Percentiles rank a stretch among this genome's conserved stretches.
phyloP scores from a whole-genome alignment of 30 jellyfish, hydroid and myxozoan species.

The Aurelia coerulea region DNA sequence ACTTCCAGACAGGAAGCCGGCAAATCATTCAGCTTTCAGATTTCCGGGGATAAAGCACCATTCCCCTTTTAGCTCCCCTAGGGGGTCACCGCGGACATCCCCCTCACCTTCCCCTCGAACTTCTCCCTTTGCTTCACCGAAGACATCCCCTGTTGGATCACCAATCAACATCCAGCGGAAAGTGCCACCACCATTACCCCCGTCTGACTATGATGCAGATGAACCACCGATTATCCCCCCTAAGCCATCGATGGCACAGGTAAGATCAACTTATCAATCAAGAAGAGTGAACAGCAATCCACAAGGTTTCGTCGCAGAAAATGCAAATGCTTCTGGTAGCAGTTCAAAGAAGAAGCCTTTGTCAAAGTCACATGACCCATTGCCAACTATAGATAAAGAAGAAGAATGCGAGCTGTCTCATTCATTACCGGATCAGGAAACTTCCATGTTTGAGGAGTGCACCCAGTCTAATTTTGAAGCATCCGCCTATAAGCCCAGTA shows the following conservation, averaged over 20 bases:
- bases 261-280: slow-evolving; percentile 19
- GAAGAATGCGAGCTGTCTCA: slow-evolving; percentile 14
- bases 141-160: slow-evolving; percentile 72
- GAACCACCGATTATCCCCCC: slow-evolving; percentile 81
- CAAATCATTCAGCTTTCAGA: slow-evolving; percentile 42
- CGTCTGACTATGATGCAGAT: slow-evolving; percentile 60
- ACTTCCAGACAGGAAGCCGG: slow-evolving; percentile 83
- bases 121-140: slow-evolving; percentile 82
- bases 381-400: slow-evolving; percentile 14
- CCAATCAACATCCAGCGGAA: slow-evolving; percentile 41
- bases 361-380: slow-evolving; percentile 65
- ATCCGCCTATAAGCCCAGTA: neutral
- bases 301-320: slow-evolving; percentile 11
- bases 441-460: neutral
- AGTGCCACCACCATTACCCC: slow-evolving; percentile 81
- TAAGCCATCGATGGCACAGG: slow-evolving; percentile 41
- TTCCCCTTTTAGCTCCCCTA: slow-evolving; percentile 90
- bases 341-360: neutral
- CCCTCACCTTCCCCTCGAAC: slow-evolving; percentile 86
- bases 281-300: slow-evolving; percentile 73
- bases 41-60: slow-evolving; percentile 57
- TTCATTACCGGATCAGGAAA: slow-evolving; percentile 20
- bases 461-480: neutral
- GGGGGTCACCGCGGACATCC: slow-evolving; percentile 81
- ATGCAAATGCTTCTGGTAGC: neutral